phyloP scores from a whole-genome alignment of 53 echinoderm and acorn worm species.

The Temnopleurus reevesii region DNA sequence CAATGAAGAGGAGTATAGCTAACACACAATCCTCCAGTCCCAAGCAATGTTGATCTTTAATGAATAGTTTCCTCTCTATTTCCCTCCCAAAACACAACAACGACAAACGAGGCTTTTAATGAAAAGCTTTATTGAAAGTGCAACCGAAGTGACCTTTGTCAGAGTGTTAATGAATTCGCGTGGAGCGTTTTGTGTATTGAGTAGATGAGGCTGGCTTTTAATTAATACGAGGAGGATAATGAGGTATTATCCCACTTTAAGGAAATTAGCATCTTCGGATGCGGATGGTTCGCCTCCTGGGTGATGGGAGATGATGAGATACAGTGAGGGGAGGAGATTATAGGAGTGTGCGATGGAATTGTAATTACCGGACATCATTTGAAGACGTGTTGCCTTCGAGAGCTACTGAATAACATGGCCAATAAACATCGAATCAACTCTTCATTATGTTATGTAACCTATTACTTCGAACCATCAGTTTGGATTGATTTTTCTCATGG shows the following conservation, averaged over 20 bases:
- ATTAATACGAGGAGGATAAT: slow-evolving; percentile 30
- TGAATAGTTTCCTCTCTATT: slow-evolving; percentile 48
- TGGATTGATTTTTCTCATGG: slow-evolving; percentile 5
- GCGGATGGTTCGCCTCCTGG: background rate
- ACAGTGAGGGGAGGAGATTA: background rate
- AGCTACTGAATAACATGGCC: background rate
- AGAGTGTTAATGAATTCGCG: slow-evolving; percentile 5
- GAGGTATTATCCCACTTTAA: slow-evolving; percentile 47
- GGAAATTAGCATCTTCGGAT: slow-evolving; percentile 31
- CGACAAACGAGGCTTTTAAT: slow-evolving; percentile 35
- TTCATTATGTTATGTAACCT: slow-evolving; percentile 56
- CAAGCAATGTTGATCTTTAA: slow-evolving; percentile 45
- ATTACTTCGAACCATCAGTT: background rate
- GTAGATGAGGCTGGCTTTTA: background rate
- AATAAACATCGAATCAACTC: slow-evolving; percentile 48
- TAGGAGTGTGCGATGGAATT: background rate
- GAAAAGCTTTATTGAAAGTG: slow-evolving; percentile 54
- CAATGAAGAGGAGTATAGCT: background rate
- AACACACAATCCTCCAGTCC: slow-evolving; percentile 31
- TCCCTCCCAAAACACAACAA: slow-evolving; percentile 24
- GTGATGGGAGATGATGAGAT: background rate
- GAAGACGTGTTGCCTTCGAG: slow-evolving; percentile 35
- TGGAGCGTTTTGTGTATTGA: background rate
- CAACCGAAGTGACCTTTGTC: background rate
- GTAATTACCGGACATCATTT: slow-evolving; percentile 45